phyloP scores from a whole-genome alignment of 2,113 vertebrate genomes.

The Picathartes gymnocephalus region DNA sequence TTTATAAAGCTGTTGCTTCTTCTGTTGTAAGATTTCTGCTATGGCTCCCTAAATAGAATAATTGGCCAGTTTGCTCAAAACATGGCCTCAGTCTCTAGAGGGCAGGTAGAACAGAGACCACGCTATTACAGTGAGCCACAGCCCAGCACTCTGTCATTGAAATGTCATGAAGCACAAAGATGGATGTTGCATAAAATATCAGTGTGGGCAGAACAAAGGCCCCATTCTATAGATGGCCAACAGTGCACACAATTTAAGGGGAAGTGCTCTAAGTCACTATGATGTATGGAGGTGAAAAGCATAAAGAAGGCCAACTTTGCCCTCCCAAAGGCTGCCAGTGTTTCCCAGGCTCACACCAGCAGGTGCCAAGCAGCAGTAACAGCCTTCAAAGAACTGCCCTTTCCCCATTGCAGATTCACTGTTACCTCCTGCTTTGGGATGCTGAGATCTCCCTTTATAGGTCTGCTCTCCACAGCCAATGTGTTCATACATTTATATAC shows the following conservation, averaged over 20 bases:
- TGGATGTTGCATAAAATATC: background rate
- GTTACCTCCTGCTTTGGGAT: background rate
- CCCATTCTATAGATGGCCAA: background rate
- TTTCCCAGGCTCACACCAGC: background rate
- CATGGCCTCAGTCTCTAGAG: background rate
- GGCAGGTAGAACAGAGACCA: background rate
- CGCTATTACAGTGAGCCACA: background rate
- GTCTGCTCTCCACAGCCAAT: background rate
- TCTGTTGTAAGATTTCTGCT: background rate
- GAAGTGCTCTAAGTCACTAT: background rate
- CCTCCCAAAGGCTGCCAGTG: background rate
- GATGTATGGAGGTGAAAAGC: background rate
- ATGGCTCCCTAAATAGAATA: background rate
- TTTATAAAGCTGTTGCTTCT: background rate
- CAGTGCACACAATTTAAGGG: background rate
- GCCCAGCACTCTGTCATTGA: background rate
- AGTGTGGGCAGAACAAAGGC: background rate
- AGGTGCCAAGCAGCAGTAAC: background rate
- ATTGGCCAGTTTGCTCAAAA: background rate
- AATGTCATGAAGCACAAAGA: background rate
- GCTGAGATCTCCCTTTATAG: background rate
- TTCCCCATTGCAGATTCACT: background rate
- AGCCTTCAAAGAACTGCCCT: background rate
- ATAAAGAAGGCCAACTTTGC: background rate
- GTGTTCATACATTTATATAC: background rate